Conservation (phyloP, 2,888 invertebrate genomes). For the Leptothorax acervorum region DNA sequence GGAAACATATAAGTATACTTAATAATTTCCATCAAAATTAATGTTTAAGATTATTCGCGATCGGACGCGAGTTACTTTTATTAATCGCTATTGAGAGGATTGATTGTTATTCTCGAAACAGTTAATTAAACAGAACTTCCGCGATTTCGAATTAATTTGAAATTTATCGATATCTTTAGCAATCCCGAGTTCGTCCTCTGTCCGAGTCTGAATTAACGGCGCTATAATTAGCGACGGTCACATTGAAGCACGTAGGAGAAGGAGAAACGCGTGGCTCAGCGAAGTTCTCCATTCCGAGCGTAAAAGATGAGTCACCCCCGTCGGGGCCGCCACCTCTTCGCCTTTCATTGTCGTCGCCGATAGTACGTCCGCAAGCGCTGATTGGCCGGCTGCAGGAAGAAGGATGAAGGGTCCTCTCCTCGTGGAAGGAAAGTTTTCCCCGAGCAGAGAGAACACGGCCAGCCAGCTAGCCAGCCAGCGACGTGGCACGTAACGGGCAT, state of each 20-base stretch:
- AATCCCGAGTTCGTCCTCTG: neutral
- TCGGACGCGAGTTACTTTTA: neutral
- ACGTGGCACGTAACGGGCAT: slow-evolving; percentile 79
- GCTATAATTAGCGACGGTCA: slow-evolving; percentile 29
- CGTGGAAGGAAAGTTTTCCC: slow-evolving; percentile 60
- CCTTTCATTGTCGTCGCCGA: slow-evolving; percentile 58
- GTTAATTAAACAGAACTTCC: neutral
- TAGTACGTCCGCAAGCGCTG: slow-evolving; percentile 41
- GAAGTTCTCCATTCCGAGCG: neutral
- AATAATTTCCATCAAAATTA: neutral
- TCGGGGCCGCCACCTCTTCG: slow-evolving; percentile 11
- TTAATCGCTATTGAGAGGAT: neutral
- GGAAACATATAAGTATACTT: neutral
- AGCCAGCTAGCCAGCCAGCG: slow-evolving; percentile 16
- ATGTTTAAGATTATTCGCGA: neutral
- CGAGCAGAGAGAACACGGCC: slow-evolving; percentile 19
- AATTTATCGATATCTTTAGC: neutral
- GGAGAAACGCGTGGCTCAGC: slow-evolving; percentile 24
- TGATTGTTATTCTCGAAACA: neutral
- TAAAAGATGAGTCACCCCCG: slow-evolving; percentile 39
- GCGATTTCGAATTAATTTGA: neutral
- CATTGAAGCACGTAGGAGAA: neutral
- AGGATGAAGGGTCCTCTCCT: slow-evolving; percentile 54
- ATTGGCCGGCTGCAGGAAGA: slow-evolving; percentile 41
- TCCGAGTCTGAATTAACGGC: slow-evolving; percentile 10